Evolutionary conservation across 2,113 vertebrate species (phyloP).

Genomic region (Azemiops feae): DNA sequence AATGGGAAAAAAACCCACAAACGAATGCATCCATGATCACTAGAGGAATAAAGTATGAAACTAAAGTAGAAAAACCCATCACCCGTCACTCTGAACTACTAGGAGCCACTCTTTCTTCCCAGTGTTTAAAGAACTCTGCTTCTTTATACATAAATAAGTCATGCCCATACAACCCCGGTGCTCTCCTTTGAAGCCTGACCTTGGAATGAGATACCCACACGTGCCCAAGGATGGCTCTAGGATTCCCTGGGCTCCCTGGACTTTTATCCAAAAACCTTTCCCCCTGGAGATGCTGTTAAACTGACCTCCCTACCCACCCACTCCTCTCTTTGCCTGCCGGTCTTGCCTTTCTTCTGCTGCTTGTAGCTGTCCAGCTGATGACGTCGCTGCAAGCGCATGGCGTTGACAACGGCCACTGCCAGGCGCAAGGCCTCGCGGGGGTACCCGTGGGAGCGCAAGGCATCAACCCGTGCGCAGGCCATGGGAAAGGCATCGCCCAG

Average conservation of each 20-base stretch:
- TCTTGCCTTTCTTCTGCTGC: constrained; percentile 70
- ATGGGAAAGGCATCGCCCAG: constrained; percentile 69
- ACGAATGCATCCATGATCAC: not conserved
- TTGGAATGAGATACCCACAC: not conserved
- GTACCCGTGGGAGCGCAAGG: constrained; percentile 69
- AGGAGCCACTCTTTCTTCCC: not conserved
- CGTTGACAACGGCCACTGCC: constrained; percentile 62
- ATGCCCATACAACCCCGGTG: not conserved
- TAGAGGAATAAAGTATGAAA: not conserved
- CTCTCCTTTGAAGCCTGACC: not conserved
- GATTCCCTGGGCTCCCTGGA: not conserved
- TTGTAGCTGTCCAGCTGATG: constrained; percentile 69
- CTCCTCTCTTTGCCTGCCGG: not conserved
- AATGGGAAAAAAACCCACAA: not conserved
- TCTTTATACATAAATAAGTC: not conserved
- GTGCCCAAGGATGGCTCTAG: not conserved
- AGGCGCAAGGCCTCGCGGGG: constrained; percentile 66
- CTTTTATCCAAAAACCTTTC: not conserved
- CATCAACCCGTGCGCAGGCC: constrained; percentile 71
- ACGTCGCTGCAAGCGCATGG: constrained; percentile 63
- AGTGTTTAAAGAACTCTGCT: not conserved
- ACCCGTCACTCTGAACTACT: not conserved
- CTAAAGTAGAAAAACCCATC: not conserved
- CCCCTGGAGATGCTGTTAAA: not conserved
- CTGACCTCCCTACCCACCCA: not conserved